These are phyloP conservation scores for Suillia variegata DNA, from an alignment of 2,888 invertebrate genomes.

Conservation along the genomic window DNA sequence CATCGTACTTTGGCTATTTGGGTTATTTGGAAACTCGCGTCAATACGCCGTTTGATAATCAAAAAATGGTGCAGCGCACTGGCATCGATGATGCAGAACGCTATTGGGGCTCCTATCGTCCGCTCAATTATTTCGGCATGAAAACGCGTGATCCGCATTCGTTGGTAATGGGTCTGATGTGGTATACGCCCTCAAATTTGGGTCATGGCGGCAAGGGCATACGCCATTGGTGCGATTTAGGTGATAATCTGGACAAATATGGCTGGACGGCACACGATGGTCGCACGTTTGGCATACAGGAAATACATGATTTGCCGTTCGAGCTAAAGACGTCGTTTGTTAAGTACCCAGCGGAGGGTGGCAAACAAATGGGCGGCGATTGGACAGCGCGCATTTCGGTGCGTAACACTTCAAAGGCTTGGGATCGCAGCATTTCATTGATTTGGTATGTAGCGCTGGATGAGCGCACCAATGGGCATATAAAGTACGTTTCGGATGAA, in stretches of 20 bases:
- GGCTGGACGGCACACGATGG: constrained; percentile 96
- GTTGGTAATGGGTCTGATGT: constrained; percentile 93
- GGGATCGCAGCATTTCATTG: constrained; percentile 64
- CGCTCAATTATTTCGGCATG: constrained; percentile 88
- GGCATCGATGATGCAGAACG: constrained; percentile 76
- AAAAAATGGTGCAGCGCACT: constrained; percentile 74
- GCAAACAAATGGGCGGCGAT: constrained; percentile 85
- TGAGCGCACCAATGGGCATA: constrained; percentile 68
- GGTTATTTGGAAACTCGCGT: constrained; percentile 88
- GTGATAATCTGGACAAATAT: constrained; percentile 78
- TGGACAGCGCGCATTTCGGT: constrained; percentile 88
- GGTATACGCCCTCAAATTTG: constrained; percentile 81
- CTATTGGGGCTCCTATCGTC: constrained; percentile 94
- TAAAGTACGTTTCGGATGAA: constrained; percentile 54
- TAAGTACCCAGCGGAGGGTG: constrained; percentile 79
- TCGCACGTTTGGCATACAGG: constrained; percentile 86
- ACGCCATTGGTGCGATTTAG: constrained; percentile 92
- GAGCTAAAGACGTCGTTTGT: constrained; percentile 84
- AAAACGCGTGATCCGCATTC: constrained; percentile 89
- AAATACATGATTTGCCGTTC: constrained; percentile 81
- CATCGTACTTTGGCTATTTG: constrained; percentile 76
- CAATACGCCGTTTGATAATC: constrained; percentile 80
- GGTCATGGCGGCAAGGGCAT: constrained; percentile 74
- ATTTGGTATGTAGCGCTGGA: constrained; percentile 86
- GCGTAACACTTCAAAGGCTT: constrained; percentile 52